phyloP scores from a whole-genome alignment of 2,797 vertebrate genomes.

The Florisuga fusca region DNA sequence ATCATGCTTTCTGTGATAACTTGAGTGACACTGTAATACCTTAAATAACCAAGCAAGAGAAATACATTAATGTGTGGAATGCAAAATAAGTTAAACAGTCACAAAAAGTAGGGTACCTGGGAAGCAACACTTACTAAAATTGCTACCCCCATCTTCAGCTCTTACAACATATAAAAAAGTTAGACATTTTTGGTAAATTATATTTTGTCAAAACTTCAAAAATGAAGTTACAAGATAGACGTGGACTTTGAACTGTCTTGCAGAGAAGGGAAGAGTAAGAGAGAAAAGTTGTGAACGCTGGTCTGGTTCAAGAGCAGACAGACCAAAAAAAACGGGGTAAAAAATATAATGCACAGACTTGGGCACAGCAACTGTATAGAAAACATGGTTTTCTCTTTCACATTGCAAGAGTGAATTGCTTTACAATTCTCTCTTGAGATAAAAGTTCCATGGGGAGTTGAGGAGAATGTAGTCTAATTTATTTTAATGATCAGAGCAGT shows the following conservation, averaged over 20 bases:
- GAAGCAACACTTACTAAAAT: background rate
- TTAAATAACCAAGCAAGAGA: background rate
- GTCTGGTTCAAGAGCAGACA: background rate
- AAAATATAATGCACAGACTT: background rate
- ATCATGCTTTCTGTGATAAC: background rate
- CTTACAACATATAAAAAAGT: background rate
- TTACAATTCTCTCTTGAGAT: slow-evolving; percentile 55
- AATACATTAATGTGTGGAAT: background rate
- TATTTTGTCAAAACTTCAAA: background rate
- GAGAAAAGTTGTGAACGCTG: background rate
- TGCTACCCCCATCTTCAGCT: background rate
- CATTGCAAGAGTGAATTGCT: slow-evolving; percentile 12
- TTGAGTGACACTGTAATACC: background rate
- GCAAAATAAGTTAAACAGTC: background rate
- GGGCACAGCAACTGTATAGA: background rate
- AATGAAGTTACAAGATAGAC: background rate
- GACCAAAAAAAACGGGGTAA: background rate
- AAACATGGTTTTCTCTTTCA: slow-evolving; percentile 3
- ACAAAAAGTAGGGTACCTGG: background rate
- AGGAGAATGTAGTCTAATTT: slow-evolving; percentile 60
- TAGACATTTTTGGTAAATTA: background rate
- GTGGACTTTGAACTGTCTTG: background rate
- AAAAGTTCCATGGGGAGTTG: slow-evolving; percentile 63
- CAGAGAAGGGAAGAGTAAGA: background rate
- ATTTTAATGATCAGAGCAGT: slow-evolving; percentile 68